These are phyloP conservation scores for Muscina levida DNA, from an alignment of 2,888 invertebrate genomes.

Conservation along the genomic window DNA sequence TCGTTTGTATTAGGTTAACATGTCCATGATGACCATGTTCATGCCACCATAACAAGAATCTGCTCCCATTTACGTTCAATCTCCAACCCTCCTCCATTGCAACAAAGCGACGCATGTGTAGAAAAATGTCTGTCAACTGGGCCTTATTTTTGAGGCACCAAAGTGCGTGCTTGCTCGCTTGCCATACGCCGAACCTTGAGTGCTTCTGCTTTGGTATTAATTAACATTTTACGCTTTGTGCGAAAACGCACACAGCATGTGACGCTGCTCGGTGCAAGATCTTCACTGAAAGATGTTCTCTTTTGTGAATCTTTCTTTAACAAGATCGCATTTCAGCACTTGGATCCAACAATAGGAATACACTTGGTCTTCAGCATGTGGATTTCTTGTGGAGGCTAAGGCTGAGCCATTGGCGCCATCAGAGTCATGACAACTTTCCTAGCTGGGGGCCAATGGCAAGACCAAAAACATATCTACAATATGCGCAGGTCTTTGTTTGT, in stretches of 20 bases:
- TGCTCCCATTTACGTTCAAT: neutral
- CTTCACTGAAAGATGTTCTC: neutral
- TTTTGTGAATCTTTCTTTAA: conserved; percentile 38
- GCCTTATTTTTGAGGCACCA: neutral
- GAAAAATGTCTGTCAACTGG: conserved; percentile 14
- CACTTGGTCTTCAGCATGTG: neutral
- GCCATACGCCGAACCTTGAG: neutral
- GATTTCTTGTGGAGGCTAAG: neutral
- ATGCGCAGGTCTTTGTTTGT: neutral
- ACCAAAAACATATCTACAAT: no score
- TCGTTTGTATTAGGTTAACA: conserved; percentile 16
- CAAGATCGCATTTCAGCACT: conserved; percentile 47
- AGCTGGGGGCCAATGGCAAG: conserved; percentile 64
- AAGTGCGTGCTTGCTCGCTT: neutral
- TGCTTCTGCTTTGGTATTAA: conserved; percentile 40
- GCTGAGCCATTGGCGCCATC: conserved; percentile 58
- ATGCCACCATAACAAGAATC: conserved; percentile 7
- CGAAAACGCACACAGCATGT: conserved; percentile 39
- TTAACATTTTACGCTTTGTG: conserved; percentile 64
- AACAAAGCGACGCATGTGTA: neutral
- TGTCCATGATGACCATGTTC: neutral
- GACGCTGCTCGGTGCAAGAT: conserved; percentile 8
- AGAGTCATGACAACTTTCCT: conserved; percentile 56
- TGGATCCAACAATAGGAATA: conserved; percentile 4
- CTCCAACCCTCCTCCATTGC: no score